Evolutionary conservation across 2,888 invertebrate genomes (phyloP).

Genomic region (Allygus modestus): DNA sequence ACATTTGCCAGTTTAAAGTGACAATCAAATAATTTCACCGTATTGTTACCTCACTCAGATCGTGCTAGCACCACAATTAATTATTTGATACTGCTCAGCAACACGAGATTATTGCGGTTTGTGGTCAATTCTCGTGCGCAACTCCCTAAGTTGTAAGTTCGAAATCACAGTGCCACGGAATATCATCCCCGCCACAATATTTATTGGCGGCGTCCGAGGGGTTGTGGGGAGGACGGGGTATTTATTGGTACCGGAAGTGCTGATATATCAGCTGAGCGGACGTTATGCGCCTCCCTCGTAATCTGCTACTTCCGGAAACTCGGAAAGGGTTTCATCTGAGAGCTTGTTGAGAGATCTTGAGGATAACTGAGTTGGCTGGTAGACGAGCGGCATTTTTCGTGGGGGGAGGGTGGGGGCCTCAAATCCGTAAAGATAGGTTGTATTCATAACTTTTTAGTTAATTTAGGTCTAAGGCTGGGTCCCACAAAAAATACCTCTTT

Average conservation of each 20-base stretch:
- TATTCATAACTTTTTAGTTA: too few species aligned
- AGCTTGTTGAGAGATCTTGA: constrained; percentile 46
- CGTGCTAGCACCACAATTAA: too few species aligned
- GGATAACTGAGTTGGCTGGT: not conserved
- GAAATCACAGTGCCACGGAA: constrained; percentile 6
- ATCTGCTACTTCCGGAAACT: constrained; percentile 60
- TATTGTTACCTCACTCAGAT: too few species aligned
- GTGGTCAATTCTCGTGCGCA: too few species aligned
- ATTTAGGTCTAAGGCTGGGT: too few species aligned
- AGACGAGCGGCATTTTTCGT: not conserved
- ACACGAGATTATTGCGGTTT: too few species aligned
- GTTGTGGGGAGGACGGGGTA: constrained; percentile 12
- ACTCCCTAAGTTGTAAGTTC: too few species aligned
- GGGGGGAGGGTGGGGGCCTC: not conserved
- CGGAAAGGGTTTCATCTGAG: constrained; percentile 61
- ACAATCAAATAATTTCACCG: too few species aligned
- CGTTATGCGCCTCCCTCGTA: constrained; percentile 53
- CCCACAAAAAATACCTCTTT: too few species aligned
- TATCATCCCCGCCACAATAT: constrained; percentile 24
- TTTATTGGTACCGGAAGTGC: constrained; percentile 54
- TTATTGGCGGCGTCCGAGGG: constrained; percentile 18
- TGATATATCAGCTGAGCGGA: constrained; percentile 55
- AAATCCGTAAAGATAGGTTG: too few species aligned
- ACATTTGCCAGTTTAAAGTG: too few species aligned
- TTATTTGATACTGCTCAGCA: too few species aligned